Conservation (phyloP, 1,140 invertebrate genomes). For the Dreissena polymorpha region DNA sequence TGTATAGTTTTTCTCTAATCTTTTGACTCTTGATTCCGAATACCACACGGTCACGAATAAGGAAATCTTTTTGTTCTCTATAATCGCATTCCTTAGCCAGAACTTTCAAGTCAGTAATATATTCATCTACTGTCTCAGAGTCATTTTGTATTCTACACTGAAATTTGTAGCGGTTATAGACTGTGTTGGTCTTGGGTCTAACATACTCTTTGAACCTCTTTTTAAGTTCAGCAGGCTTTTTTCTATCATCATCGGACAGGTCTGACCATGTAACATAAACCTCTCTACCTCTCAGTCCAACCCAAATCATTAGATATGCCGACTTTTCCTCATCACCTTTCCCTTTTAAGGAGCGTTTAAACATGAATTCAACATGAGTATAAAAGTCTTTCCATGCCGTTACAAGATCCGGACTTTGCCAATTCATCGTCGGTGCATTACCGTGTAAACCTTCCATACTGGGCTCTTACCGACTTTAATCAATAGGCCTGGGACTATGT, state of each 20-base stretch:
- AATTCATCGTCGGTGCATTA: constrained; percentile 3
- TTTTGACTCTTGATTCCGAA: neutral
- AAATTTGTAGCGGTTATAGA: constrained; percentile 11
- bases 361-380: constrained; percentile 18
- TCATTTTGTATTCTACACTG: constrained; percentile 16
- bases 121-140: neutral
- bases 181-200: constrained; percentile 4
- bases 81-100: constrained; percentile 8
- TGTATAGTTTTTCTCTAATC: neutral
- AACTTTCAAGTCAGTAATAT: constrained; percentile 12
- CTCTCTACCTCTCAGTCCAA: neutral
- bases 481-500: neutral
- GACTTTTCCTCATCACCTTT: constrained; percentile 6
- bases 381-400: constrained; percentile 17
- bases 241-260: constrained; percentile 5
- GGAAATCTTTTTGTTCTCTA: neutral
- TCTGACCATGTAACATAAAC: neutral
- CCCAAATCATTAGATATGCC: constrained; percentile 8
- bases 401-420: neutral
- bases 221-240: neutral
- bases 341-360: constrained; percentile 1
- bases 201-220: constrained; percentile 11
- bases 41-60: neutral
- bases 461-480: constrained; percentile 1
- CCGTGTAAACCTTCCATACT: constrained; percentile 20